Percentiles rank a stretch among this genome's conserved stretches.
Evolutionary conservation across 2,113 vertebrate species (phyloP).

Genomic region (Lamprotornis superbus): DNA sequence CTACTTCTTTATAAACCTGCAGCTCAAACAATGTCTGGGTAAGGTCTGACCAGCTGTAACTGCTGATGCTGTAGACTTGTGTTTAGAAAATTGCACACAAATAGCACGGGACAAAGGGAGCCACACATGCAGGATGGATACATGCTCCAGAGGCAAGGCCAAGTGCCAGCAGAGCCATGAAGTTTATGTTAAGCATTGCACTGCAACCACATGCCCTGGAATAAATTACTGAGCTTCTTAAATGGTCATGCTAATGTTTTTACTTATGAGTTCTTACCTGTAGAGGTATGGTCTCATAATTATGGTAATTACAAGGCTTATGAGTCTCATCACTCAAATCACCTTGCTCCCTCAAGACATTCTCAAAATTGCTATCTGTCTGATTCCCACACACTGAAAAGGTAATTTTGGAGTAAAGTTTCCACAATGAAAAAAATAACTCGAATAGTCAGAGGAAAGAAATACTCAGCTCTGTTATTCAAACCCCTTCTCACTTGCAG

Average conservation of each 20-base stretch:
- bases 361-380: slow-evolving; percentile 61
- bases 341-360: slow-evolving; percentile 57
- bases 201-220: slow-evolving; percentile 35
- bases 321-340: slow-evolving; percentile 56
- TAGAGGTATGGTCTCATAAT: slow-evolving; percentile 64
- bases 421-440: neutral
- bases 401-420: slow-evolving; percentile 23
- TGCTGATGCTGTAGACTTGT: neutral
- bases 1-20: neutral
- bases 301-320: slow-evolving; percentile 68
- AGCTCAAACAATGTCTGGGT: neutral
- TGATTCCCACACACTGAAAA: slow-evolving; percentile 41
- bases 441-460: neutral
- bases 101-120: neutral
- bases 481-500: neutral
- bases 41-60: neutral
- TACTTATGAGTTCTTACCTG: slow-evolving; percentile 65
- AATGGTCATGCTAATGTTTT: slow-evolving; percentile 65
- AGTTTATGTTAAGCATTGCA: slow-evolving; percentile 16
- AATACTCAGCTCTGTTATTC: neutral
- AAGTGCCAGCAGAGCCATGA: neutral
- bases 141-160: neutral
- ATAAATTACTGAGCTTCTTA: slow-evolving; percentile 51
- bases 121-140: neutral
- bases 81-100: neutral